Base-by-base conservation (phyloP, 2,888 invertebrate species). In the Sphecodes monilicornis region DNA sequence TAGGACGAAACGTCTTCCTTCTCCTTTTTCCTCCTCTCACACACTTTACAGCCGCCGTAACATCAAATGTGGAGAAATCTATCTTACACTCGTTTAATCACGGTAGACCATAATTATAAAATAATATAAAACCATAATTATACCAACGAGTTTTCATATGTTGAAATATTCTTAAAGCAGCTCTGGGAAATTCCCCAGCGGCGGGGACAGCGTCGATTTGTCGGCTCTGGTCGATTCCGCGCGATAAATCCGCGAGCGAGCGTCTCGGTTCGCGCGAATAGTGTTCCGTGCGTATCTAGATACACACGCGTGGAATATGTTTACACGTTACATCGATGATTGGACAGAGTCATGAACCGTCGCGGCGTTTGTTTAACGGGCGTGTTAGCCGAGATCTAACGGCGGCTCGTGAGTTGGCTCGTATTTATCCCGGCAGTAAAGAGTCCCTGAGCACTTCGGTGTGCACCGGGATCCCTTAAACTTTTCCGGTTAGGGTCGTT, bases 281-380 rank as follows among this genome's bases (percentile, higher is more conserved):
- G 76, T 72, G 66, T 77, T 80, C 57, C 80, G 85, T 84, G 85
- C 78, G 82, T 78, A 78, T 85, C 85, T 71, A 78, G 76, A 87
- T 82, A 82, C 78, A 87, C 80, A 82, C 80, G n/a, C 72, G 69
- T 41, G 70, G 80, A 78, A 77, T 86, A 88, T 82, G 84, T 75
- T 86, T 82, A 70, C 76, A 68, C 76, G 83, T 81, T 50, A 71
- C 78, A 79, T 78, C 76, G 88, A 86, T 86, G 79, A 85, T 79
- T 81, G 73, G 78, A 76, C 66, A 66, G 75, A 57, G 66, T 16
- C 75, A 76, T 68, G 78, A 68, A 70, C 43, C 70, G 60, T n/a
- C 57, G 64, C 29, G 78, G 76, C 54, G 32, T 69, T 11, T 41
- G 86, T 69, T 78, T 73, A 86, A 88, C 86, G 83, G 80, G 36